Percentiles rank a stretch among this genome's conserved stretches.
These are phyloP conservation scores for Troides aeacus DNA, from an alignment of 2,888 invertebrate species.

Conservation along the genomic window DNA sequence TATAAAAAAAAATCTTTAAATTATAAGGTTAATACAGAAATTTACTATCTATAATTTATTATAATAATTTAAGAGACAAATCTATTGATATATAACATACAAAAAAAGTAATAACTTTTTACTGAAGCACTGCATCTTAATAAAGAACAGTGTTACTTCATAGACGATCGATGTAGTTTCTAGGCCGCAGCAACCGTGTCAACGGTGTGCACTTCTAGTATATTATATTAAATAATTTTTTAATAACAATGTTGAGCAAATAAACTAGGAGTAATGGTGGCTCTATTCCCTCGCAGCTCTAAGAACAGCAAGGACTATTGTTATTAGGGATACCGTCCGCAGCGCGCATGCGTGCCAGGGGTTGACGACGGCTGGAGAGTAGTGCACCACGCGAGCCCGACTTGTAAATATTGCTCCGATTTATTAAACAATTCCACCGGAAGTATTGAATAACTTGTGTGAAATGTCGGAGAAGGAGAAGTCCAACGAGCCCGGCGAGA, in stretches of 20 bases:
- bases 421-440: slow-evolving; percentile 9
- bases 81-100: too few relatives aligned
- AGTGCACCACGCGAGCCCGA: slow-evolving; percentile 25
- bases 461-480: slow-evolving; percentile 56
- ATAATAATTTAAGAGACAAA: too few relatives aligned
- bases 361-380: slow-evolving; percentile 18
- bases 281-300: slow-evolving; percentile 21
- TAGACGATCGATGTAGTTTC: background rate
- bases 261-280: slow-evolving; percentile 3
- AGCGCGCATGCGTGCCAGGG: slow-evolving; percentile 24
- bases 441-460: slow-evolving; percentile 14
- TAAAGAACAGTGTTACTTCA: background rate
- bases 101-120: too few relatives aligned
- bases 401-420: slow-evolving; percentile 29
- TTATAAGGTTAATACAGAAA: too few relatives aligned
- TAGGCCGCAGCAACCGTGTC: too few relatives aligned
- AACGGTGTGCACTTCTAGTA: background rate
- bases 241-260: too few relatives aligned
- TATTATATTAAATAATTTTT: too few relatives aligned
- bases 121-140: too few relatives aligned
- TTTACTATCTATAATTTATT: too few relatives aligned
- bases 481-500: slow-evolving; percentile 53
- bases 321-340: slow-evolving; percentile 7
- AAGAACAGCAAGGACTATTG: slow-evolving; percentile 20
- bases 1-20: too few relatives aligned